phyloP scores from a whole-genome alignment of 2,113 vertebrate species.

The Phoxinus phoxinus region DNA sequence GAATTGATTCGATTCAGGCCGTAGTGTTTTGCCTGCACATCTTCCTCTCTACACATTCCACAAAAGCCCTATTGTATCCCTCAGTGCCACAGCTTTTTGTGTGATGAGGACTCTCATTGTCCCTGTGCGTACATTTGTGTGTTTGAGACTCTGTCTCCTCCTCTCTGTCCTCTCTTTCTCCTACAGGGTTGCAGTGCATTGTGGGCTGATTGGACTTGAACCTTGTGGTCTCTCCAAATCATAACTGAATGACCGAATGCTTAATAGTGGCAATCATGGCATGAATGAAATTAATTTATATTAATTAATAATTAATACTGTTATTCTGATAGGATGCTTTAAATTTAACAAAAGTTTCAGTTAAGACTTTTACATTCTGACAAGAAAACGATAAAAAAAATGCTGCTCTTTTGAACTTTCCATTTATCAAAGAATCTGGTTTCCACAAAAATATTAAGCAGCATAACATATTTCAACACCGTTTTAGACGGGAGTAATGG shows the following conservation, averaged over 20 bases:
- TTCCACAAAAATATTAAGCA: no score
- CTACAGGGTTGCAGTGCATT: neutral
- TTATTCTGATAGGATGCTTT: no score
- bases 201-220: conserved; percentile 25
- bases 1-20: conserved; percentile 49
- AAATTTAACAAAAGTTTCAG: no score
- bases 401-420: no score
- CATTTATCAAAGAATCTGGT: no score
- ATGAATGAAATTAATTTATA: no score
- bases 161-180: neutral
- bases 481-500: neutral
- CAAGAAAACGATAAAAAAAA: no score
- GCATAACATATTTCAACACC: no score
- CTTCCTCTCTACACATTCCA: conserved; percentile 39
- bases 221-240: conserved; percentile 25
- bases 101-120: conserved; percentile 48
- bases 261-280: neutral
- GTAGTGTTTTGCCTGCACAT: conserved; percentile 44
- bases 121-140: conserved; percentile 27
- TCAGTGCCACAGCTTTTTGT: conserved; percentile 40
- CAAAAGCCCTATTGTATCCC: conserved; percentile 49
- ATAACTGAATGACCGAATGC: neutral
- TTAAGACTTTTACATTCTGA: no score
- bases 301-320: no score
- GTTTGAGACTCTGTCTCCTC: neutral